Evolutionary conservation across 2,113 vertebrate genomes (phyloP).

Genomic region (Pangasianodon hypophthalmus): DNA sequence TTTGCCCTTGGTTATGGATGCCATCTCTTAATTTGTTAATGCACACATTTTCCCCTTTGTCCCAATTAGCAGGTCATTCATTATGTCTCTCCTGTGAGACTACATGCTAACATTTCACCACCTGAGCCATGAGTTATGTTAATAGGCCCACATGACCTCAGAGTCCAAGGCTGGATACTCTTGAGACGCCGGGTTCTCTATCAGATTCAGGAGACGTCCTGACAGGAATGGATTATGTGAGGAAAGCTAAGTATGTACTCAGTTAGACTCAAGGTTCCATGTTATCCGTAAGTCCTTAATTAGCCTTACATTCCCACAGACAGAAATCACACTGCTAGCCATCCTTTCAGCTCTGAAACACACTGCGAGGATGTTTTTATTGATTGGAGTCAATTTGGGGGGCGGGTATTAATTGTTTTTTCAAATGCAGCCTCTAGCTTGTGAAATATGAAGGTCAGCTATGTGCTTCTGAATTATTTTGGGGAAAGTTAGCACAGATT

Average conservation of each 20-base stretch:
- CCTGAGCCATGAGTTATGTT: conserved; percentile 46
- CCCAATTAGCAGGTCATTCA: conserved; percentile 45
- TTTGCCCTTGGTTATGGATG: conserved; percentile 20
- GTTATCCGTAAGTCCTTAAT: conserved; percentile 49
- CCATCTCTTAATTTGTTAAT: conserved; percentile 44
- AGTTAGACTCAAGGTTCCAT: conserved; percentile 42
- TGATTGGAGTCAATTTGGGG: conserved; percentile 35
- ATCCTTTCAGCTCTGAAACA: conserved; percentile 11
- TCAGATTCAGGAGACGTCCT: background rate
- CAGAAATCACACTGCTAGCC: conserved; percentile 15
- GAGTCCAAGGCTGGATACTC: conserved; percentile 26
- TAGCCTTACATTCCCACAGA: conserved; percentile 39
- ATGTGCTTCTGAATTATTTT: conserved; percentile 17
- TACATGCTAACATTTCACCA: conserved; percentile 36
- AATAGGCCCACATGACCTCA: conserved; percentile 42
- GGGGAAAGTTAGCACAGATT: conserved; percentile 16
- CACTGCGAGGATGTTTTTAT: conserved; percentile 45
- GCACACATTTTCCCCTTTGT: conserved; percentile 39
- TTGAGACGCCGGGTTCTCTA: background rate
- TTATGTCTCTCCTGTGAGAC: conserved; percentile 36
- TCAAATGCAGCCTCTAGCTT: conserved; percentile 1
- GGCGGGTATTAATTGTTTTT: conserved; percentile 22
- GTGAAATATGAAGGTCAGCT: conserved; percentile 29
- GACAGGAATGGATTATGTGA: conserved; percentile 33
- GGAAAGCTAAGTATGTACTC: conserved; percentile 30